phyloP scores from a whole-genome alignment of 2,113 vertebrate species.

The Mola mola region DNA sequence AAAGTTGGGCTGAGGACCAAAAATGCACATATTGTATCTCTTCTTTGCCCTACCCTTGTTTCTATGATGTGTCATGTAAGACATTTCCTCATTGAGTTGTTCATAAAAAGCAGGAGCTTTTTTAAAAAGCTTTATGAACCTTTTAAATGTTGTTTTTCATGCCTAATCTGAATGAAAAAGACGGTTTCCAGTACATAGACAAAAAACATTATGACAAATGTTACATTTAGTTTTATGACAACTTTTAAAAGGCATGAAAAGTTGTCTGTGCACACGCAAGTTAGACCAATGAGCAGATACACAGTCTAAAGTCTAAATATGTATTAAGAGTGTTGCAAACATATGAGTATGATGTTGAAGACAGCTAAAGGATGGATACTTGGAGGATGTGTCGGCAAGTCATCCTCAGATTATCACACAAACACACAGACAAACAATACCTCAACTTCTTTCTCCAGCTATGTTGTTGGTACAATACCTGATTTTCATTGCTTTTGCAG shows the following conservation, averaged over 20 bases:
- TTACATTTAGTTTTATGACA: no score
- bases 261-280: background rate
- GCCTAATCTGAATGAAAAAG: no score
- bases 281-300: no score
- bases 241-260: no score
- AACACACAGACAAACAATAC: conserved; percentile 10
- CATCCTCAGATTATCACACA: background rate
- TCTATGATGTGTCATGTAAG: background rate
- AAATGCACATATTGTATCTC: conserved; percentile 5
- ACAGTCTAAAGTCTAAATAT: background rate
- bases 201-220: no score
- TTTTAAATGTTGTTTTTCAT: no score
- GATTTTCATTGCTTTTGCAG: conserved; percentile 34
- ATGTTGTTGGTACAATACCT: conserved; percentile 39
- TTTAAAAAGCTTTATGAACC: no score
- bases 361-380: conserved; percentile 6
- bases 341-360: background rate
- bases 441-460: background rate
- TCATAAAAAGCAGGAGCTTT: no score
- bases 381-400: background rate
- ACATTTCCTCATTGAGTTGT: background rate
- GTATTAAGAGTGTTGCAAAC: background rate
- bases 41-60: background rate
- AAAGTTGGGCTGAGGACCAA: conserved; percentile 18
- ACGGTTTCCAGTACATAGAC: no score